Base-by-base conservation (phyloP, 2,797 vertebrate species). In the Paedocypris micromegethes region DNA sequence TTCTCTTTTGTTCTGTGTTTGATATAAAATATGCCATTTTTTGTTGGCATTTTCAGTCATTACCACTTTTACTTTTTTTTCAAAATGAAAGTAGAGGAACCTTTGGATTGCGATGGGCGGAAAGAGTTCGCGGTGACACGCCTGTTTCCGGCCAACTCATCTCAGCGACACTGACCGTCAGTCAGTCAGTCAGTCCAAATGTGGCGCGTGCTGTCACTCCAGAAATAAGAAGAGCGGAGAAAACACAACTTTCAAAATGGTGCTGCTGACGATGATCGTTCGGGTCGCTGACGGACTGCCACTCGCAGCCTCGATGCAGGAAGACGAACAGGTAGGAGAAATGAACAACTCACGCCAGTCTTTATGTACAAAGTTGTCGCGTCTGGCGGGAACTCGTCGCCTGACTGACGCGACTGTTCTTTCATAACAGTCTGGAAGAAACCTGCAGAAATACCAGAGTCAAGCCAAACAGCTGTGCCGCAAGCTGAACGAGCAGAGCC, bases 381-480 rank as follows among this genome's bases (percentile, higher is more conserved):
- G 23, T 23, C 23, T 23, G 23, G 23, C 23, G 23, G 23, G 23
- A 23, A 1, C 23, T 23, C 23, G 23, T 23, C 23, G 23, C 23
- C 23, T 23, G 23, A 23, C 23, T 54, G 46, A 58, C 5, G 8
- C 50, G 4, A 7, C 23, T 58, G 41, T 2, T 4, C 3, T 50
- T 23, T 80, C 23, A 23, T 23, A 23, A 58, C 82, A 98, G 95
- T 94, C 91, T 61, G 92, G 90, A 23, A 89, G 92, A 72, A 92
- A 96, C 74, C 86, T 98, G 53, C 94, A 94, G 70, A 93, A 91
- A 58, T 95, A 96, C 85, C 95, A 98, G 85, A 95, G 81, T 68
- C 94, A 94, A 67, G 94, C 92, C 46, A 98, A 96, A 75, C 93
- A 95, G 79, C 90, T 97, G n/a, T 95, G 91, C 69, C 88, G 92